These are phyloP conservation scores for Agrotis segetum DNA, from an alignment of 2,888 invertebrate species.

Conservation along the genomic window DNA sequence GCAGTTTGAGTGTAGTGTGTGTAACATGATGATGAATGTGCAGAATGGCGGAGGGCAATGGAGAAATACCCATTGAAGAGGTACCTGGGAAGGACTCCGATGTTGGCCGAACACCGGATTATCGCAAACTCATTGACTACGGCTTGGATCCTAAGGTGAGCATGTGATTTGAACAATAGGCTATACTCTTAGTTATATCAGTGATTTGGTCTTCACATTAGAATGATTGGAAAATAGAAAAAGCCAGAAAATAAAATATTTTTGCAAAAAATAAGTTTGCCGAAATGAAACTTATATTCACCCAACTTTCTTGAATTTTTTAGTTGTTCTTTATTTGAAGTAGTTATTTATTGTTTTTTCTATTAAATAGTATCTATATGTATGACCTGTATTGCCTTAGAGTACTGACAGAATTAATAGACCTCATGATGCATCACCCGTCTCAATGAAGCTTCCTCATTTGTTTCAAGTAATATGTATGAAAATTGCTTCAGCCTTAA, in stretches of 20 bases:
- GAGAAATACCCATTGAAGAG: slow-evolving; percentile 95
- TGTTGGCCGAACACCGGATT: slow-evolving; percentile 96
- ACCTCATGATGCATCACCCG: not conserved
- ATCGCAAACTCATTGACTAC: slow-evolving; percentile 98
- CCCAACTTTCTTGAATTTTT: not conserved
- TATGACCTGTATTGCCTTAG: no score
- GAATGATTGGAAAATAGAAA: not conserved
- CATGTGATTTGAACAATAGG: slow-evolving; percentile 17
- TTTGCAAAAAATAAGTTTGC: not conserved
- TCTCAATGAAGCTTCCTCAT: slow-evolving; percentile 1
- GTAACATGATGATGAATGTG: slow-evolving; percentile 87
- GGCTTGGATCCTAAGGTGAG: slow-evolving; percentile 97
- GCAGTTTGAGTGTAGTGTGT: slow-evolving; percentile 81
- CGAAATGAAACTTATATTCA: not conserved
- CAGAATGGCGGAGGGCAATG: slow-evolving; percentile 96
- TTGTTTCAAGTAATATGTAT: not conserved
- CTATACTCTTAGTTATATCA: slow-evolving; percentile 5
- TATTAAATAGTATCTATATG: no score
- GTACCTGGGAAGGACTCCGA: slow-evolving; percentile 93
- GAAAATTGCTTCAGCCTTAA: slow-evolving; percentile 34
- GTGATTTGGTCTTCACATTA: not conserved
- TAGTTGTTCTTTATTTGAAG: not conserved
- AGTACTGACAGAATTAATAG: not conserved
- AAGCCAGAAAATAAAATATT: not conserved
- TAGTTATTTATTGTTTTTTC: not conserved